Conservation (phyloP, 2,888 invertebrate species). For the Lottia scabra region DNA sequence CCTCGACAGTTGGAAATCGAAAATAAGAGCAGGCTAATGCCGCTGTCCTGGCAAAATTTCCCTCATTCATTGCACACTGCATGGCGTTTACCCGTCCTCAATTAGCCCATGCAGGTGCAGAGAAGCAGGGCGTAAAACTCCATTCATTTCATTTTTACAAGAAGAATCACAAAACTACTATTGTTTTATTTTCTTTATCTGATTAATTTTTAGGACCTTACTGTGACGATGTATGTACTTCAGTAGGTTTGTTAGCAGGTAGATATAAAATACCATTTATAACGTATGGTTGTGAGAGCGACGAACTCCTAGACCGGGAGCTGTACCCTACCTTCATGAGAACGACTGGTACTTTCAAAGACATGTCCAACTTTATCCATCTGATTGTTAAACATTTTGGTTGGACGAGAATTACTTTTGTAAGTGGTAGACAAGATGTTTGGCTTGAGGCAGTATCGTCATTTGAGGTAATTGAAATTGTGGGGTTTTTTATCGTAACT, state of each 20-base stretch:
- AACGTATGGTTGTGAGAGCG: conserved; percentile 12
- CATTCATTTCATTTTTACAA: no score
- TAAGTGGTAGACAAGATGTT: conserved; percentile 4
- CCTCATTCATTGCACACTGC: no score
- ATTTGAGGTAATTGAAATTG: background rate
- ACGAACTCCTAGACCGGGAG: background rate
- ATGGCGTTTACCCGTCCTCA: no score
- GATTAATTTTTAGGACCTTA: background rate
- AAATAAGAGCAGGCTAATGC: no score
- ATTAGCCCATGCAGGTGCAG: no score
- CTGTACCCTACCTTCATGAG: conserved; percentile 9
- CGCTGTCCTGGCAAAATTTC: no score
- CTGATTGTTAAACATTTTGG: background rate
- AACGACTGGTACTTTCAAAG: conserved; percentile 9
- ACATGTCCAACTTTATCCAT: background rate
- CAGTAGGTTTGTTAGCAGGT: background rate
- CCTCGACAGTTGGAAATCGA: no score
- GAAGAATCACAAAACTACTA: no score
- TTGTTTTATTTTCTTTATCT: background rate
- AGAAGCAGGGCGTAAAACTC: no score
- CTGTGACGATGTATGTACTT: conserved; percentile 13
- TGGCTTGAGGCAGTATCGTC: conserved; percentile 8
- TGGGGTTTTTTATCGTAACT: no score
- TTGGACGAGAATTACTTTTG: conserved; percentile 9
- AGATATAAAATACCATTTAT: conserved; percentile 2